These are phyloP conservation scores for Amiota minor DNA, from an alignment of 2,888 invertebrate genomes.

Conservation along the genomic window DNA sequence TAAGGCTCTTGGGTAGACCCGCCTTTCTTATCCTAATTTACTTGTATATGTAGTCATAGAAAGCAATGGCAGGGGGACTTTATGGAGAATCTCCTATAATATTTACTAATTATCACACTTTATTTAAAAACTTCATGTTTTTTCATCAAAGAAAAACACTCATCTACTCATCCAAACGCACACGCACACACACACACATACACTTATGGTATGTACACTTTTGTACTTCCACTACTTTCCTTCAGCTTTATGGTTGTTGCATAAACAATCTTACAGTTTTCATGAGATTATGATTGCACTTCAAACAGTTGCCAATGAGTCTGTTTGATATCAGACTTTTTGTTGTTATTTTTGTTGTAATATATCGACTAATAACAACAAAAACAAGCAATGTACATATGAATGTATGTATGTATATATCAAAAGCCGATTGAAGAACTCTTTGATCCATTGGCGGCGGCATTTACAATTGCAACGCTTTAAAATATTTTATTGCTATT, in stretches of 20 bases:
- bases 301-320: conserved; percentile 69
- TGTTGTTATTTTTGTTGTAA: conserved; percentile 41
- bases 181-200: neutral
- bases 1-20: no score
- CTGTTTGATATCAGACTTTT: conserved; percentile 67
- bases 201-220: no score
- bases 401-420: neutral
- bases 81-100: no score
- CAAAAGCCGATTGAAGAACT: conserved; percentile 39
- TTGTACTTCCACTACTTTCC: neutral
- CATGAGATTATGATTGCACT: conserved; percentile 57
- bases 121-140: neutral
- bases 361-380: neutral
- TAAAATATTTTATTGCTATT: neutral
- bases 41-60: no score
- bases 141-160: neutral
- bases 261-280: conserved; percentile 19
- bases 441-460: conserved; percentile 61
- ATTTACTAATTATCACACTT: conserved; percentile 10
- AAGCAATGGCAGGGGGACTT: no score
- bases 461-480: neutral
- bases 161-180: neutral
- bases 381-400: neutral
- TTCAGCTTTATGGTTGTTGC: neutral
- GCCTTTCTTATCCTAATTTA: no score